Conservation (phyloP, 92 coral and sea anemone species). For the Hydrozoanthus gracilis region DNA sequence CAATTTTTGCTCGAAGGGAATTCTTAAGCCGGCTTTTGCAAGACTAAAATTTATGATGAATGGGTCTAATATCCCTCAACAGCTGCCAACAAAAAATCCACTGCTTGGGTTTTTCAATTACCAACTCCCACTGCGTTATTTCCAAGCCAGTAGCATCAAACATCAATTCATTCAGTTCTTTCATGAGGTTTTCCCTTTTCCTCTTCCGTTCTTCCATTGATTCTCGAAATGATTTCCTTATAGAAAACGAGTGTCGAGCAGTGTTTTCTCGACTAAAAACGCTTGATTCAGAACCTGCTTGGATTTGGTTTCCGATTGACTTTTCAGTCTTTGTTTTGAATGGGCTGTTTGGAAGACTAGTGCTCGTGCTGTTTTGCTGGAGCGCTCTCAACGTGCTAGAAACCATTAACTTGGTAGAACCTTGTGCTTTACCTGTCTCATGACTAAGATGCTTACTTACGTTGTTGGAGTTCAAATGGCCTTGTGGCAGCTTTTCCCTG, state of each 20-base stretch:
- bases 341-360: conserved; percentile 41
- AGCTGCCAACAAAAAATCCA: conserved; percentile 99
- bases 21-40: too few relatives aligned
- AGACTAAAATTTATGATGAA: conserved; percentile 46
- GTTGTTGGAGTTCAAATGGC: neutral
- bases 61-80: conserved; percentile 75
- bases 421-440: neutral
- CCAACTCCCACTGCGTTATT: conserved; percentile 86
- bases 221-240: conserved; percentile 30
- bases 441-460: neutral
- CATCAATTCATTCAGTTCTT: conserved; percentile 60
- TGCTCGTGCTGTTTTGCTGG: neutral
- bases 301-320: conserved; percentile 33
- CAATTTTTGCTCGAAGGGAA: too few relatives aligned
- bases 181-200: conserved; percentile 51
- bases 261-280: conserved; percentile 19
- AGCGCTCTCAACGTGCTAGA: neutral
- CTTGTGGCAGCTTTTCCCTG: conserved; percentile 2
- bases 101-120: conserved; percentile 83
- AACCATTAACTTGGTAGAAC: neutral
- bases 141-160: conserved; percentile 79
- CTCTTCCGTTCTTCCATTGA: conserved; percentile 45
- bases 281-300: conserved; percentile 50
- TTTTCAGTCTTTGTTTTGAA: conserved; percentile 33
- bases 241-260: conserved; percentile 3